Conservation (phyloP, 2,888 invertebrate species). For the Drosophila cognata region DNA sequence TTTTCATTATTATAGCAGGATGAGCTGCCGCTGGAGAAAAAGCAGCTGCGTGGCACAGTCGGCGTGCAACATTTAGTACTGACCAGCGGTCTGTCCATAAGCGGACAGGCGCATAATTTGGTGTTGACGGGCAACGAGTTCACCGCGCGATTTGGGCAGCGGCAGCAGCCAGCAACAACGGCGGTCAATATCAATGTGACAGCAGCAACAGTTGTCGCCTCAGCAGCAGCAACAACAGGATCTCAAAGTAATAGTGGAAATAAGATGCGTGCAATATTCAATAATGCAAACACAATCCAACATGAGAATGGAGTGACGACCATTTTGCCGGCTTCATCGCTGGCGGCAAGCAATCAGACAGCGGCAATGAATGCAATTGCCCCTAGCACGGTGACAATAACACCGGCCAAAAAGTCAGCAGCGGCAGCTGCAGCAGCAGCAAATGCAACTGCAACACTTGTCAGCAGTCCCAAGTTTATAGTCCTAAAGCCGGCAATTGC, state of each 20-base stretch:
- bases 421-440: constrained; percentile 22
- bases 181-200: constrained; percentile 59
- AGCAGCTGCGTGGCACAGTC: constrained; percentile 52
- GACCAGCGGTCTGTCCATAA: constrained; percentile 80
- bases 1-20: constrained; percentile 68
- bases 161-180: constrained; percentile 60
- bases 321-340: constrained; percentile 81
- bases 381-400: constrained; percentile 82
- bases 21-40: constrained; percentile 76
- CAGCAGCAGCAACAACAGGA: constrained; percentile 38
- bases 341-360: constrained; percentile 79
- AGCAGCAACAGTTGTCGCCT: constrained; percentile 39
- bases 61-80: constrained; percentile 80
- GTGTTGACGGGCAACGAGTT: constrained; percentile 81
- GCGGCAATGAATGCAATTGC: constrained; percentile 82
- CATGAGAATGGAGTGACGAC: constrained; percentile 83
- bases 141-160: constrained; percentile 79
- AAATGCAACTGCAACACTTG: constrained; percentile 37
- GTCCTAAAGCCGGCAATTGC: constrained; percentile 75
- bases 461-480: constrained; percentile 81
- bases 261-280: constrained; percentile 82
- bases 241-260: constrained; percentile 52
- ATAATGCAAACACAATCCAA: constrained; percentile 76
- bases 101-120: constrained; percentile 79
- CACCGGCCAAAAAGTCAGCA: constrained; percentile 70